These are phyloP conservation scores for Hirtodrosophila alboralis DNA, from an alignment of 2,888 invertebrate species.

Conservation along the genomic window DNA sequence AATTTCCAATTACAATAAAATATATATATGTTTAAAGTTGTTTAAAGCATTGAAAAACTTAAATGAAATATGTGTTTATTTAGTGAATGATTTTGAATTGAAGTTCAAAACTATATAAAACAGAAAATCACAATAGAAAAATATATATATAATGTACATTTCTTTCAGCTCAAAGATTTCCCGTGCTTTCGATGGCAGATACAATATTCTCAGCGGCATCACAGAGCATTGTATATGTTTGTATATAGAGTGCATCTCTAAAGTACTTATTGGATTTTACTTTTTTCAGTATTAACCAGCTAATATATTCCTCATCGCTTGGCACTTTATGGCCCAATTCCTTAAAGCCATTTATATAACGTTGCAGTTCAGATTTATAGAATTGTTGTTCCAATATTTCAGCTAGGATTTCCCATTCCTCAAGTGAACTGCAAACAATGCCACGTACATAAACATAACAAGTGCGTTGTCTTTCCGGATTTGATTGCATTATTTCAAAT, in stretches of 20 bases:
- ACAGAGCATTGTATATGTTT: slow-evolving; percentile 75
- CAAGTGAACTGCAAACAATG: slow-evolving; percentile 60
- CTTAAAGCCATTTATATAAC: slow-evolving; percentile 10
- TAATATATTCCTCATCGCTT: slow-evolving; percentile 14
- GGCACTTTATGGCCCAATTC: slow-evolving; percentile 11
- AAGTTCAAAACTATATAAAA: slow-evolving; percentile 28
- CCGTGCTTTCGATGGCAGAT: slow-evolving; percentile 76
- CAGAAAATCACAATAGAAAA: background rate
- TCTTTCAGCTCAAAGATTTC: slow-evolving; percentile 14
- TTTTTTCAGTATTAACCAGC: slow-evolving; percentile 35
- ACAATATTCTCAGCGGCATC: slow-evolving; percentile 77
- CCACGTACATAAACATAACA: slow-evolving; percentile 72
- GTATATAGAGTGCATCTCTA: slow-evolving; percentile 75
- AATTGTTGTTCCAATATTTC: slow-evolving; percentile 58
- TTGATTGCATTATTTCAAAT: slow-evolving; percentile 27
- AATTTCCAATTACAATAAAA: no score
- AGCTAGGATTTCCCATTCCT: slow-evolving; percentile 69
- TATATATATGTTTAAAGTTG: no score
- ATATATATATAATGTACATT: background rate
- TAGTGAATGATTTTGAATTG: slow-evolving; percentile 28
- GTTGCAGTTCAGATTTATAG: slow-evolving; percentile 55
- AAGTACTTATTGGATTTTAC: slow-evolving; percentile 60
- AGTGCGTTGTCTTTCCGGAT: slow-evolving; percentile 50
- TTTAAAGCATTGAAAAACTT: slow-evolving; percentile 8
- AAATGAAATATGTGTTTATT: slow-evolving; percentile 9